Evolutionary conservation across 2,113 vertebrate species (phyloP).

Genomic region (Alectura lathami): DNA sequence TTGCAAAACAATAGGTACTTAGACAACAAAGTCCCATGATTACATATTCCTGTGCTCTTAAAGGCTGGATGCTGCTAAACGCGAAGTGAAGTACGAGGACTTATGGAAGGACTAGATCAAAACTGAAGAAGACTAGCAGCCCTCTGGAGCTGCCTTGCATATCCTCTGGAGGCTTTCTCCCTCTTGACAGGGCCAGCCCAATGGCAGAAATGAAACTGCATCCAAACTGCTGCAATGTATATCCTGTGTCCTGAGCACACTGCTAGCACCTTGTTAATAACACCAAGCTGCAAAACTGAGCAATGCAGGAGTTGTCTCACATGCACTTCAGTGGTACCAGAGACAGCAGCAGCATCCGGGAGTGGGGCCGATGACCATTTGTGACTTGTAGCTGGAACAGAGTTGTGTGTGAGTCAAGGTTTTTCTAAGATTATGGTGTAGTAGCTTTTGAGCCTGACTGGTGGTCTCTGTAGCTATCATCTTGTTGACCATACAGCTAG

Average conservation of each 20-base stretch:
- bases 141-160: not conserved
- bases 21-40: slow-evolving; percentile 39
- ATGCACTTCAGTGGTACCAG: not conserved
- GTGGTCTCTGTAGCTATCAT: not conserved
- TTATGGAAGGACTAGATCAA: not conserved
- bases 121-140: not conserved
- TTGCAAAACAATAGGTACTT: slow-evolving; percentile 27
- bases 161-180: not conserved
- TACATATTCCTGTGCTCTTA: not conserved
- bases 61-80: not conserved
- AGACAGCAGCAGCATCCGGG: not conserved
- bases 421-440: not conserved
- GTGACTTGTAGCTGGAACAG: not conserved
- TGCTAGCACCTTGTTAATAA: not conserved
- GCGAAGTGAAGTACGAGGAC: not conserved
- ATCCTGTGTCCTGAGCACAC: not conserved
- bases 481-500: not conserved
- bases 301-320: not conserved
- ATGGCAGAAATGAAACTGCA: not conserved
- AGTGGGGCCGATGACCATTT: not conserved
- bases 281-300: not conserved
- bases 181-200: not conserved
- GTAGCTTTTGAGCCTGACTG: not conserved
- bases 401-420: not conserved
- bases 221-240: not conserved